Conservation (phyloP, 2,888 invertebrate species). For the Melieria picta region DNA sequence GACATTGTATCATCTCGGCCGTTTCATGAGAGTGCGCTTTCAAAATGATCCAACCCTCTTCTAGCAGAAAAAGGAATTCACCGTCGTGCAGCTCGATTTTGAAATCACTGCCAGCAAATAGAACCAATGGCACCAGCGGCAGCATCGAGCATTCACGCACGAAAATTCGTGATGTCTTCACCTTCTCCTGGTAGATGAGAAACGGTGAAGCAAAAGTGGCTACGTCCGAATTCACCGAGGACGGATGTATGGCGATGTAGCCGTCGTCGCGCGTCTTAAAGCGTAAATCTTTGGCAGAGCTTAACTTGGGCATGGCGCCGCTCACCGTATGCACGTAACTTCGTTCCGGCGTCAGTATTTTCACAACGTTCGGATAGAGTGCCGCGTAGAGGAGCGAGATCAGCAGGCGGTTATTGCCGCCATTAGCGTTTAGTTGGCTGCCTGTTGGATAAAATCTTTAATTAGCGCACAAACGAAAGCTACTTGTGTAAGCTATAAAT, state of each 20-base stretch:
- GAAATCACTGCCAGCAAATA: constrained; percentile 79
- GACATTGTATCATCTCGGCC: constrained; percentile 84
- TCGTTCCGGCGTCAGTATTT: constrained; percentile 81
- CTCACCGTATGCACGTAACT: constrained; percentile 77
- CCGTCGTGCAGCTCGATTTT: constrained; percentile 79
- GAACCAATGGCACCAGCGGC: constrained; percentile 76
- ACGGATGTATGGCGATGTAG: constrained; percentile 79
- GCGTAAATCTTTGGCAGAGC: constrained; percentile 76
- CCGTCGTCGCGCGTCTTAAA: constrained; percentile 82
- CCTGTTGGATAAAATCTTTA: constrained; percentile 44
- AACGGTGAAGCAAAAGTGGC: constrained; percentile 79
- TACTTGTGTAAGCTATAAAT: constrained; percentile 14
- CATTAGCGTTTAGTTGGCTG: constrained; percentile 75
- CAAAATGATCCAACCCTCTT: constrained; percentile 85
- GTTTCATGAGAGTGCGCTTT: constrained; percentile 80
- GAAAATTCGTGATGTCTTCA: constrained; percentile 81
- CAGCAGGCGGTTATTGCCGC: constrained; percentile 78
- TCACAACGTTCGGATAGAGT: constrained; percentile 90
- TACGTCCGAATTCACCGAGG: constrained; percentile 77
- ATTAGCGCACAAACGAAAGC: not conserved
- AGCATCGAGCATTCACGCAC: constrained; percentile 85
- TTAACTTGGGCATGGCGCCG: constrained; percentile 79
- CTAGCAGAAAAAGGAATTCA: constrained; percentile 77
- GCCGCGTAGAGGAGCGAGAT: constrained; percentile 91
- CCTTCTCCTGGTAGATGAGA: constrained; percentile 84